Evolutionary conservation across 2,113 vertebrate genomes (phyloP), one percentile per base, ranked within the genome.

Genomic region (Cyprinus carpio): DNA sequence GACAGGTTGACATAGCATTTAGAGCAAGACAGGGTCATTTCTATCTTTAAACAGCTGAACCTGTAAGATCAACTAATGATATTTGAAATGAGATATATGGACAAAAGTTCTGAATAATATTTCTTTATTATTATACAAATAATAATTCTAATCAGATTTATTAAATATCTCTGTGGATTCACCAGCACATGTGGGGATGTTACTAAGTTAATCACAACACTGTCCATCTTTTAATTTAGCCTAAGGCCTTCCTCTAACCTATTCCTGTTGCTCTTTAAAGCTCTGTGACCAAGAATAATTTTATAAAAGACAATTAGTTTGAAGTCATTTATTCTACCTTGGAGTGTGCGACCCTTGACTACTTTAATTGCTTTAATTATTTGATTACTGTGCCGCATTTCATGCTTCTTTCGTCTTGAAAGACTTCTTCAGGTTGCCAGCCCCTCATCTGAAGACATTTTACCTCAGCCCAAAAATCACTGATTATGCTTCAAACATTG

Each of bases 311-410:
- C 75, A 69, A 51, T 40, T 85, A 60, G 64, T 58, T 74, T 75
- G 37, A 75, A 69, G 78, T 54, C 27, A 49, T 85, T 87, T 82
- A 80, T 77, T 87, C 72, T 84, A 65, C 80, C 80, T 86, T 67
- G 43, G 64, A 86, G 81, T 67, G 64, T 54, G 54, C 54, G 27
- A 67, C 76, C 76, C 84, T 82, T 27, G 34, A 69, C 23, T 25
- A 69, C 74, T 85, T 82, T 82, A 87, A 87, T 87, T 87, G 79
- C 79, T 82, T 76, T 80, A 62, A 87, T 87, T 82, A 84, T 86
- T 86, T 84, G 77, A 84, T 84, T 86, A 81, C 58, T 81, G 9
- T 67, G 60, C 58, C 6, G 16, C 75, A 82, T 86, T 84, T 81
- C 46, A 85, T 54, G 43, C 43, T 75, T 58, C 82, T 34, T 65